Base-by-base conservation (phyloP, 2,797 vertebrate genomes). In the Semaprochilodus insignis region DNA sequence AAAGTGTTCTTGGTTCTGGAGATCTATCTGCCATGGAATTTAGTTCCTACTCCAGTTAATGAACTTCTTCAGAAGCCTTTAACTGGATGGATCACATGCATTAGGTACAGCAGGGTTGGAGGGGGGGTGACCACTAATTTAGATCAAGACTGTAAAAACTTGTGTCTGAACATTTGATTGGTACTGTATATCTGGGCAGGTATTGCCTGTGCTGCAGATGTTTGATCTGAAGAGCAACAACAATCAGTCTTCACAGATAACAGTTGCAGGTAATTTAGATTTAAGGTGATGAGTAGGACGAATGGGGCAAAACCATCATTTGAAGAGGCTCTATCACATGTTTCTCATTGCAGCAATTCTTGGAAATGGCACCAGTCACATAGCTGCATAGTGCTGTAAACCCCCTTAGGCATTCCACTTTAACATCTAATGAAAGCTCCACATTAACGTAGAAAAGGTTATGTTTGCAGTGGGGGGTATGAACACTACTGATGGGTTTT, bases 351-450 rank as follows among this genome's bases (percentile, higher is more conserved):
- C 67, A 70, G 44, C 11, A 36, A 23, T 27, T 70, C n/a, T 70
- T 51, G 36, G 36, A 69, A n/a, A 44, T 69, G 66, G 40, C 66
- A 69, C 34, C 66, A 69, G 66, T 69, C 66, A n/a, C 8, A 25
- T 11, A 51, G 19, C 67, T 25, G 67, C 27, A 44, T 21, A 51
- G 44, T 40, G 27, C 36, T 70, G 67, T 70, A 70, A 70, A 70
- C 40, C n/a, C 40, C 67, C 67, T 14, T 3, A 31, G 70, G 70
- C 6, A 17, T 54, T 25, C 70, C 44, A 52, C 70, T 52, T 54
- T 72, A 25, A 72, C 48, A 54, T 72, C 70, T 72, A 72, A 72
- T 72, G 70, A 72, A 72, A 48, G 48, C 70, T 52, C 70, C n/a
- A 17, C 25, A 72, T 72, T 72, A 72, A 27, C 15, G 25, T 27